Percentiles rank a stretch among this genome's conserved stretches.
phyloP scores from a whole-genome alignment of 92 coral and sea anemone species.

The Palythoa caribaeorum region DNA sequence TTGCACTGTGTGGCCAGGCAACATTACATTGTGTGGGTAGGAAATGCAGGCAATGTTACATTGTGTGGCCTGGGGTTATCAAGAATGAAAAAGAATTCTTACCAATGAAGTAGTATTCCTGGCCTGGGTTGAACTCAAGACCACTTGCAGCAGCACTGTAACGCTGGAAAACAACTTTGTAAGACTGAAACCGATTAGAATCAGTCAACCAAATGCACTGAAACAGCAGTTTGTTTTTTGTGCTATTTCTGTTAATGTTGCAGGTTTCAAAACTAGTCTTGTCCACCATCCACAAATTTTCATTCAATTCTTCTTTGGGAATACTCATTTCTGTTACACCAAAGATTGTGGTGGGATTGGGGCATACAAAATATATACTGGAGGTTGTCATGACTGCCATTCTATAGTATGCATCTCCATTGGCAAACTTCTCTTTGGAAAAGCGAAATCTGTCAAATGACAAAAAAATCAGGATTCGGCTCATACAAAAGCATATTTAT shows the following conservation, averaged over 20 bases:
- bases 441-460: neutral
- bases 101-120: conserved; percentile 32
- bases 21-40: no score
- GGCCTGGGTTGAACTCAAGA: neutral
- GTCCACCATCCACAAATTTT: conserved; percentile 5
- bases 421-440: neutral
- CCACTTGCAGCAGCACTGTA: neutral
- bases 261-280: neutral
- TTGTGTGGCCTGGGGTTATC: neutral
- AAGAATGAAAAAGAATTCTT: neutral
- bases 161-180: neutral
- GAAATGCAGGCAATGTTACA: neutral
- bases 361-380: conserved; percentile 5
- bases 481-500: no score
- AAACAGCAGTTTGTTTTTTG: neutral
- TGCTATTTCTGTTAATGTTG: neutral
- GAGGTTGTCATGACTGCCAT: neutral
- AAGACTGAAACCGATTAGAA: neutral
- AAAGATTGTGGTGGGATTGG: conserved; percentile 10
- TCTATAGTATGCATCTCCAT: neutral
- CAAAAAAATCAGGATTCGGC: neutral
- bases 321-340: neutral
- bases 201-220: neutral
- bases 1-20: no score
- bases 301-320: conserved; percentile 2